These are phyloP conservation scores for Trachymyrmex cornetzi DNA, from an alignment of 1,140 invertebrate genomes.

Conservation along the genomic window DNA sequence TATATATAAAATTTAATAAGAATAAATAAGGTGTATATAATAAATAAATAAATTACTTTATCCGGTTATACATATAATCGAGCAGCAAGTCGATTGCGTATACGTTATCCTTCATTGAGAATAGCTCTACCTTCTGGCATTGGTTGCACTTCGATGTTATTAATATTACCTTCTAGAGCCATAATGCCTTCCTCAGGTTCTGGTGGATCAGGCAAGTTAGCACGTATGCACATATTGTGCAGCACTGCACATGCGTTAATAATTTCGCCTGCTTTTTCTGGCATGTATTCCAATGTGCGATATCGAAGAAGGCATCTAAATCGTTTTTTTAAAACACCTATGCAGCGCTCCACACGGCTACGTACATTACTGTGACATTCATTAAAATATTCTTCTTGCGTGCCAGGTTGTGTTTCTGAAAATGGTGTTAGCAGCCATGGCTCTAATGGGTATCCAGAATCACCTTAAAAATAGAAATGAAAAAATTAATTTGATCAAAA, in stretches of 20 bases:
- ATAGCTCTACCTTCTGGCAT: neutral
- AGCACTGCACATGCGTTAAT: neutral
- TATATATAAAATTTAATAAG: too few species aligned
- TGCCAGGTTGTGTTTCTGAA: neutral
- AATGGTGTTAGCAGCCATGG: neutral
- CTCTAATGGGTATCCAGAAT: neutral
- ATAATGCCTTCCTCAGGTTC: neutral
- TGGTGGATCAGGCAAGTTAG: neutral
- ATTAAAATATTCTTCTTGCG: neutral
- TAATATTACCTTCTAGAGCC: neutral
- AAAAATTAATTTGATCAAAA: too few species aligned
- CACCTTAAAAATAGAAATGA: neutral
- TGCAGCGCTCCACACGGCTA: neutral
- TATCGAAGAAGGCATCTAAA: conserved; percentile 4
- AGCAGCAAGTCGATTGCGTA: neutral
- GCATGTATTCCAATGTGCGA: neutral
- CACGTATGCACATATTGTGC: conserved; percentile 11
- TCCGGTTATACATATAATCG: neutral
- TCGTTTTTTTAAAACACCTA: conserved; percentile 1
- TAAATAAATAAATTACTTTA: too few species aligned
- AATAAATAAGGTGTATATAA: too few species aligned
- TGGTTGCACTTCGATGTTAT: neutral
- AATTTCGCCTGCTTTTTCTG: conserved; percentile 5
- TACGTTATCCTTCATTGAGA: neutral
- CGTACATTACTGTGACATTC: neutral